Conservation (phyloP, 2,797 vertebrate species). For the Lophotriccus pileatus region DNA sequence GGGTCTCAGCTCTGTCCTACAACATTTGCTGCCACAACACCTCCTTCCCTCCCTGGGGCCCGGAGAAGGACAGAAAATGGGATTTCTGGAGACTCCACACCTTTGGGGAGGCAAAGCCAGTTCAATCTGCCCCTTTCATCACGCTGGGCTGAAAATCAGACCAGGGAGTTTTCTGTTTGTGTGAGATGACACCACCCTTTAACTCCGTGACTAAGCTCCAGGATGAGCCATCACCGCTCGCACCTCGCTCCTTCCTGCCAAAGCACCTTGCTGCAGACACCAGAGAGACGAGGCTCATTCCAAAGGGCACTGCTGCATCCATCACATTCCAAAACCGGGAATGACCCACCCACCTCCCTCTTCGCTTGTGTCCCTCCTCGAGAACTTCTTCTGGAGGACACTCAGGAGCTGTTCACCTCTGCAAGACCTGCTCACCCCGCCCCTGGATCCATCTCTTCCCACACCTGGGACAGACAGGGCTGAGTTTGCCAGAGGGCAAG, state of each 20-base stretch:
- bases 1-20: background rate
- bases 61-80: accelerated
- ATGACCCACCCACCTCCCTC: accelerated
- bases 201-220: conserved; percentile 14
- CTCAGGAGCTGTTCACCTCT: background rate
- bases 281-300: background rate
- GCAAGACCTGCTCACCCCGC: background rate
- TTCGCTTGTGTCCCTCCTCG: background rate
- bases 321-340: accelerated
- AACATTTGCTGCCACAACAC: background rate
- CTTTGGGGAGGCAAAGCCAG: background rate
- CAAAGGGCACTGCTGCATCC: background rate
- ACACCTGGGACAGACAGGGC: background rate
- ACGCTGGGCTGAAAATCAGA: background rate
- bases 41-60: background rate
- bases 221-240: background rate
- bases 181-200: background rate
- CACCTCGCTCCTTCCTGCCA: background rate
- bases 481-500: background rate
- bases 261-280: background rate
- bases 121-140: background rate
- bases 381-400: background rate
- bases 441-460: background rate
- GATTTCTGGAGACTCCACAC: background rate
- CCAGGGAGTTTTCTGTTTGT: conserved; percentile 20